Conservation (phyloP, 2,888 invertebrate species). For the Agriopis marginaria region DNA sequence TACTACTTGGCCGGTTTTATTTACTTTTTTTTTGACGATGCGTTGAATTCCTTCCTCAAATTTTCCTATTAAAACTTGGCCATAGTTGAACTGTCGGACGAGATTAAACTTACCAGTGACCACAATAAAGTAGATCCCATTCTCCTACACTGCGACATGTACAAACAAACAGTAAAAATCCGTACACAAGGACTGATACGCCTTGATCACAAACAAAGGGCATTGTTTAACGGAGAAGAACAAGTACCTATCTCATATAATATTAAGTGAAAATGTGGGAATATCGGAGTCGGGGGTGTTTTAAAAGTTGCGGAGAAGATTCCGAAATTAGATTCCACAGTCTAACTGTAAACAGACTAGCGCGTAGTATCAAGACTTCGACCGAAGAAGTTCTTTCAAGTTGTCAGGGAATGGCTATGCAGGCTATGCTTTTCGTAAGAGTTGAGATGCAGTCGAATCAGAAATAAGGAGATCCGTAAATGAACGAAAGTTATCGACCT, state of each 20-base stretch:
- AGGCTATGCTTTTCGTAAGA: background rate
- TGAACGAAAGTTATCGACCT: too few species aligned
- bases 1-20: too few species aligned
- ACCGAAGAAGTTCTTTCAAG: background rate
- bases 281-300: conserved; percentile 43
- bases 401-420: background rate
- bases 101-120: conserved; percentile 2
- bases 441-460: too few species aligned
- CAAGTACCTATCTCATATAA: conserved; percentile 29
- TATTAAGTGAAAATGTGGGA: conserved; percentile 31
- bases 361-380: conserved; percentile 12
- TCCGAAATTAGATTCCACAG: conserved; percentile 55
- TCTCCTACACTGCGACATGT: conserved; percentile 10
- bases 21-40: too few species aligned
- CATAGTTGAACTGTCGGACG: background rate
- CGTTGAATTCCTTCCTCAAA: too few species aligned
- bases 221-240: conserved; percentile 27
- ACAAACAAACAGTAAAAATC: conserved; percentile 32
- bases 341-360: conserved; percentile 6
- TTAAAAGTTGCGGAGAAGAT: conserved; percentile 48
- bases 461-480: too few species aligned
- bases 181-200: conserved; percentile 30
- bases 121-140: conserved; percentile 7
- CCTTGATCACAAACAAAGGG: conserved; percentile 31
- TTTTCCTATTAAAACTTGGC: background rate